Percentiles rank a stretch among this genome's conserved stretches.
phyloP scores from a whole-genome alignment of 2,888 invertebrate species.

The Beris chalybata region DNA sequence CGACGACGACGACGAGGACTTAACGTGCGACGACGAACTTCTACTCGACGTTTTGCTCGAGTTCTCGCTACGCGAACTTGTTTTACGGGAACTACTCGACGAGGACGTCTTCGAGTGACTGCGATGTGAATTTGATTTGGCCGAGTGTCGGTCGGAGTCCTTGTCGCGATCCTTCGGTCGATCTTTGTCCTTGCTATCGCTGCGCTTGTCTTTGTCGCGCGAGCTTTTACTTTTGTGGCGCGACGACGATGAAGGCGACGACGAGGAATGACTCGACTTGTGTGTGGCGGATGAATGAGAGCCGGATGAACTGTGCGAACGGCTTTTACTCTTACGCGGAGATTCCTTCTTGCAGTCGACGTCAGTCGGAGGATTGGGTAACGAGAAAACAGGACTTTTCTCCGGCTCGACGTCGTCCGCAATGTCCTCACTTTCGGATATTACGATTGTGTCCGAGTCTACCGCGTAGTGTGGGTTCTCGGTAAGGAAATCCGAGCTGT shows the following conservation, averaged over 20 bases:
- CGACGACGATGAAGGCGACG: slow-evolving; percentile 16
- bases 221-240: slow-evolving; percentile 17
- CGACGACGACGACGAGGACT: slow-evolving; percentile 30
- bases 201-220: slow-evolving; percentile 4
- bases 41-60: slow-evolving; percentile 1
- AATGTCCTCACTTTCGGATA: slow-evolving; percentile 10
- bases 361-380: too few relatives aligned
- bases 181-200: background rate
- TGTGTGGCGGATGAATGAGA: slow-evolving; percentile 31
- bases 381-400: background rate
- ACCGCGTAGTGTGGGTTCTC: slow-evolving; percentile 36
- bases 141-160: slow-evolving; percentile 1
- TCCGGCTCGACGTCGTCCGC: background rate
- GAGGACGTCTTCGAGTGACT: slow-evolving; percentile 19
- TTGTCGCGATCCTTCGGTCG: background rate
- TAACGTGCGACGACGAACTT: slow-evolving; percentile 9
- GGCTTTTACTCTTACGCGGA: slow-evolving; percentile 25
- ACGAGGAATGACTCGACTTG: slow-evolving; percentile 9
- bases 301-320: slow-evolving; percentile 15
- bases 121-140: slow-evolving; percentile 18
- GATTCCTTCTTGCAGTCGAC: background rate
- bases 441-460: background rate
- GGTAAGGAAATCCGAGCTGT: background rate
- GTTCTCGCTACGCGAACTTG: slow-evolving; percentile 1
- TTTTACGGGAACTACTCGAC: background rate